Evolutionary conservation across 2,113 vertebrate species (phyloP), one percentile per base, ranked within the genome.

Genomic region (Elephas maximus): DNA sequence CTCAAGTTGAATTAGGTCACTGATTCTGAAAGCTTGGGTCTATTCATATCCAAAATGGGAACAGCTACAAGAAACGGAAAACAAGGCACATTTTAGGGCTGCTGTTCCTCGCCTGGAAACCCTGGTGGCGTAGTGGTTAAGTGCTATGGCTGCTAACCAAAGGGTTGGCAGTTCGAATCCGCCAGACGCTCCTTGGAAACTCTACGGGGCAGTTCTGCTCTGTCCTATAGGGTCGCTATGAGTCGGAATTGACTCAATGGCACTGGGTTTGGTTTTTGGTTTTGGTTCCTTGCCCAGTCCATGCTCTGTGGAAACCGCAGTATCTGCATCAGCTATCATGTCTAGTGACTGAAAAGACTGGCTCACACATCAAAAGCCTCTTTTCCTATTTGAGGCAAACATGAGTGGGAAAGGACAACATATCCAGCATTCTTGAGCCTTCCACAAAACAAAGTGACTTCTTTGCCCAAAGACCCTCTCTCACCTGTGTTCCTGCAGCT

Each of bases 401-500:
- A 20, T 12, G 28, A 44, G 18, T 30, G 65, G 48, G 53, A 90
- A 44, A 67, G 84, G 57, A 83, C 17, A 45, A 12, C 5, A 53
- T 17, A n/a, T 5, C 20, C 14, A 37, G 73, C 41, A 6, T 24
- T 89, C 69, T 73, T 5, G 53, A 23, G 28, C 24, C 45, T n/a
- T 81, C 62, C 23, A 23, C 26, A 44, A 60, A 82, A 78, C 83
- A 2, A 28, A 93, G 91, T 53, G 79, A 73, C 74, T 74, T 51
- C 76, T 63, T 14, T 26, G 91, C 53, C 48, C 37, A 30, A 48
- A 80, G 48, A 5, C 41, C 0, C 24, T 30, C 11, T 30, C 96
- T 98, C 98, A 99, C 99, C 99, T 99, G 99, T 99, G 99, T 92
- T 99, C 99, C 98, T 99, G 99, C 60, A 99, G 98, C 98, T 99